Evolutionary conservation across 2,888 invertebrate species (phyloP).

Genomic region (Drosophila anceps): DNA sequence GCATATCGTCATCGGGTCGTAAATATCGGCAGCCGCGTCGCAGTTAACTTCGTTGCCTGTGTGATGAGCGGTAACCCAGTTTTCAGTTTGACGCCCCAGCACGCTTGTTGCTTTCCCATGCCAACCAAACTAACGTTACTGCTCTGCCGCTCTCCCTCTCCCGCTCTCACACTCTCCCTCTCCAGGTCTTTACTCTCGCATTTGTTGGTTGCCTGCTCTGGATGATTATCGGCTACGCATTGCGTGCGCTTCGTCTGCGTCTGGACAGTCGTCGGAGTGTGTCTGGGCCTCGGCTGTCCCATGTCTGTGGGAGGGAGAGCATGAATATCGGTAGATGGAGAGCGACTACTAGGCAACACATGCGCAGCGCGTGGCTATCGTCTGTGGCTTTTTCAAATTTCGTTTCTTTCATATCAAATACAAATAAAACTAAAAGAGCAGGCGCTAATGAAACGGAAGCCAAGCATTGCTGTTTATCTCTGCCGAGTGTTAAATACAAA

Average conservation of each 20-base stretch:
- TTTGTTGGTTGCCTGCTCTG: slow-evolving; percentile 46
- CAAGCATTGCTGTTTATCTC: slow-evolving; percentile 9
- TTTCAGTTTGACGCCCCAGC: slow-evolving; percentile 19
- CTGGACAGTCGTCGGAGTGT: slow-evolving; percentile 11
- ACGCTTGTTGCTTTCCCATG: slow-evolving; percentile 55
- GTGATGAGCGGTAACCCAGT: slow-evolving; percentile 51
- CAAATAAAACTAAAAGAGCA: not conserved
- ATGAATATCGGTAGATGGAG: slow-evolving; percentile 1
- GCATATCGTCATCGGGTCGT: slow-evolving; percentile 72
- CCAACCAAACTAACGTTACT: not conserved
- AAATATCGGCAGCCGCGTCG: slow-evolving; percentile 54
- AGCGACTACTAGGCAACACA: slow-evolving; percentile 24
- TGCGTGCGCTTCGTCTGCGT: slow-evolving; percentile 15
- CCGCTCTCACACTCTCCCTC: not conserved
- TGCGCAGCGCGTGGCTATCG: slow-evolving; percentile 33
- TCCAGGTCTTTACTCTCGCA: not conserved
- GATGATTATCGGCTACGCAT: slow-evolving; percentile 29
- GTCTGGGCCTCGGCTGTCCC: slow-evolving; percentile 8
- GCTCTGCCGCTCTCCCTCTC: not conserved
- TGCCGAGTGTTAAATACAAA: slow-evolving; percentile 8
- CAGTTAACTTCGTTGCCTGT: slow-evolving; percentile 20
- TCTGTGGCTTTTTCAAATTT: not conserved
- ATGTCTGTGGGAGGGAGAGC: not conserved
- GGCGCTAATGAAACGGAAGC: slow-evolving; percentile 9
- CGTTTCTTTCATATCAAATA: slow-evolving; percentile 3